Percentiles rank a stretch among this genome's conserved stretches.
Conservation (phyloP, 2,888 invertebrate genomes). For the Dryococelus australis region DNA sequence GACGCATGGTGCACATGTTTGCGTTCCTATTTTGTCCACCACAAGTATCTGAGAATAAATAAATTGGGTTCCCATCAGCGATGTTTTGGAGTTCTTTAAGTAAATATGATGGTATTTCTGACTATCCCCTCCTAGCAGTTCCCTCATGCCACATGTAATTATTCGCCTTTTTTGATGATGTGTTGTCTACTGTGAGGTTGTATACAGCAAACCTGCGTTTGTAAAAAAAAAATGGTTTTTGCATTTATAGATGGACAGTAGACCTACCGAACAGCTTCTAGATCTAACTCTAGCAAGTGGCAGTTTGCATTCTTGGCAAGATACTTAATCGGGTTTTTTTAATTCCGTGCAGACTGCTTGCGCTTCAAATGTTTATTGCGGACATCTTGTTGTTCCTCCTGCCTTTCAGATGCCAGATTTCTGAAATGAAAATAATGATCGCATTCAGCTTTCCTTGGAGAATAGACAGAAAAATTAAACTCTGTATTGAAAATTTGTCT, state of each 20-base stretch:
- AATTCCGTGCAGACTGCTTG: not conserved
- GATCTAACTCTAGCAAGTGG: not conserved
- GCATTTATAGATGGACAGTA: not conserved
- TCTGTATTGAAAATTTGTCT: not conserved
- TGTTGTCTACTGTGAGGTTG: not conserved
- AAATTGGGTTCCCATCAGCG: not conserved
- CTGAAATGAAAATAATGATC: not conserved
- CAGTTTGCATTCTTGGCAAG: not conserved
- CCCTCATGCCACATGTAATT: conserved; percentile 27
- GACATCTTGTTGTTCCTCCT: not conserved
- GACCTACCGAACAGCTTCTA: not conserved
- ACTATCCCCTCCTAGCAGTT: not conserved
- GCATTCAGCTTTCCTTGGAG: not conserved
- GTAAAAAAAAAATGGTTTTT: not conserved
- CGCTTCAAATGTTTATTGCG: not conserved
- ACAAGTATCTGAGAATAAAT: not conserved
- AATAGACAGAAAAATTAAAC: not conserved
- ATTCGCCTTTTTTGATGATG: not conserved
- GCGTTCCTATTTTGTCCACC: conserved; percentile 26
- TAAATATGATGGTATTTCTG: conserved; percentile 2
- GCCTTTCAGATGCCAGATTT: not conserved
- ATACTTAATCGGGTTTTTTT: not conserved
- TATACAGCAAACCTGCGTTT: not conserved
- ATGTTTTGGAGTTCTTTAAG: conserved; percentile 13
- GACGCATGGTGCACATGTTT: not conserved